Base-by-base conservation (phyloP, 2,113 vertebrate genomes). In the Megaleporinus macrocephalus region DNA sequence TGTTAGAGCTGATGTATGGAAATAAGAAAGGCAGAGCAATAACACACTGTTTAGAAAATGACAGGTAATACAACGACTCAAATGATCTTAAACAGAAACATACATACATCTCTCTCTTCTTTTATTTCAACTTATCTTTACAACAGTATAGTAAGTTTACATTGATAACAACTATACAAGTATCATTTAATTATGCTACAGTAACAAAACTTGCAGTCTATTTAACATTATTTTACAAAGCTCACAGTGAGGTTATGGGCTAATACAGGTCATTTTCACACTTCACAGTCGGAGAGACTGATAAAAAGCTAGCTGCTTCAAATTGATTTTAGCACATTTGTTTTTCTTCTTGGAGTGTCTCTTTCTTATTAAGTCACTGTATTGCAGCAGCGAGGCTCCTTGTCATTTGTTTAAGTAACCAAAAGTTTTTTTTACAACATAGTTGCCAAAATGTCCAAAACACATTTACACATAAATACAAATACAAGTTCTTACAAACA, bases 381-480 rank as follows among this genome's bases (percentile, higher is more conserved):
- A 55, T 20, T 22, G 53, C 18, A 55, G 53, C 53, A 66, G 2
- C 22, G 65, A 68, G 29, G 65, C 20, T 13, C 36, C 36, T 7
- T 36, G 36, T 36, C 3, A 7, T 36, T 36, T 36, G 36, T 7
- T 4, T 36, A 4, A 36, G 36, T 36, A 7, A 36, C 36, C 36
- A 36, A 36, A 36, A 7, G n/a, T n/a, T n/a, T 36, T 36, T 36
- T 36, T 36, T 11, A 9, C 9, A 4, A 44, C 41, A 44, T 36
- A 36, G 30, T 29, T 36, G 30, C 9, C 20, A 9, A 59, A 68
- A 61, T 61, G 72, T 71, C 55, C 26, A 30, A 33, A 51, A 61
- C 59, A 22, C 62, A 27, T 68, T 14, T 70, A 75, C 16, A 36
- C 62, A 75, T 83, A 62, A 77, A 72, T 83, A 79, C 49, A 83